Conservation (phyloP, 2,888 invertebrate genomes). For the Melanostoma scalare region DNA sequence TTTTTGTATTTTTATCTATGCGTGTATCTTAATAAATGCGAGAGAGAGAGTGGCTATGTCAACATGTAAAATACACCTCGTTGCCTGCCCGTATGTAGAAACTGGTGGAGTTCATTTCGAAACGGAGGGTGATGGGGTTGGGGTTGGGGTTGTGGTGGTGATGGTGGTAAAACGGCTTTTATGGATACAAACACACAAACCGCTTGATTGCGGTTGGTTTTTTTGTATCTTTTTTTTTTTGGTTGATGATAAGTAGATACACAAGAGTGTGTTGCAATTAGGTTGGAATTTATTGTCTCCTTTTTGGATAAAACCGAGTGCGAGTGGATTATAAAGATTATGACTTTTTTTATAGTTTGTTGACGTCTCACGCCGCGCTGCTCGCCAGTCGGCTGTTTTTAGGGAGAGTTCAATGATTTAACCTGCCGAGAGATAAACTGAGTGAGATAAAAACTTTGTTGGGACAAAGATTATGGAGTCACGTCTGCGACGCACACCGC, state of each 20-base stretch:
- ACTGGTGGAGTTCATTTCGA: constrained; percentile 13
- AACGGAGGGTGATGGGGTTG: not conserved
- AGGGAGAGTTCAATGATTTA: too few relatives aligned
- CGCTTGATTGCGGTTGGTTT: constrained; percentile 14
- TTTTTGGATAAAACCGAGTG: constrained; percentile 65
- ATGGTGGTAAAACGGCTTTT: constrained; percentile 10
- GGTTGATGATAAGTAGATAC: constrained; percentile 52
- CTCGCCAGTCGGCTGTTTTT: not conserved
- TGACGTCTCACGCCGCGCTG: not conserved
- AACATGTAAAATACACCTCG: constrained; percentile 54
- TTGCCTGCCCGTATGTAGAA: constrained; percentile 7
- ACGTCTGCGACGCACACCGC: too few relatives aligned
- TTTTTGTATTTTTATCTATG: constrained; percentile 50
- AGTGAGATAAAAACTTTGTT: too few relatives aligned
- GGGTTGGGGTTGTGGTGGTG: constrained; percentile 2
- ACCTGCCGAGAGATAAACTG: too few relatives aligned
- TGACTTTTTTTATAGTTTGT: not conserved
- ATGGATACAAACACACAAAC: constrained; percentile 34
- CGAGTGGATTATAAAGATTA: constrained; percentile 70
- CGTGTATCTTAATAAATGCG: constrained; percentile 66
- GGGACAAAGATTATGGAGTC: too few relatives aligned
- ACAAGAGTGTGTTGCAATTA: constrained; percentile 59
- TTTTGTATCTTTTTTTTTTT: constrained; percentile 11
- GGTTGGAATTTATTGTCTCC: constrained; percentile 24
- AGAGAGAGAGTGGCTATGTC: constrained; percentile 22